A percentile compares a stretch with the other conserved stretches of the same genome.
phyloP scores from a whole-genome alignment of 2,888 invertebrate genomes.

The Piscicola geometra region DNA sequence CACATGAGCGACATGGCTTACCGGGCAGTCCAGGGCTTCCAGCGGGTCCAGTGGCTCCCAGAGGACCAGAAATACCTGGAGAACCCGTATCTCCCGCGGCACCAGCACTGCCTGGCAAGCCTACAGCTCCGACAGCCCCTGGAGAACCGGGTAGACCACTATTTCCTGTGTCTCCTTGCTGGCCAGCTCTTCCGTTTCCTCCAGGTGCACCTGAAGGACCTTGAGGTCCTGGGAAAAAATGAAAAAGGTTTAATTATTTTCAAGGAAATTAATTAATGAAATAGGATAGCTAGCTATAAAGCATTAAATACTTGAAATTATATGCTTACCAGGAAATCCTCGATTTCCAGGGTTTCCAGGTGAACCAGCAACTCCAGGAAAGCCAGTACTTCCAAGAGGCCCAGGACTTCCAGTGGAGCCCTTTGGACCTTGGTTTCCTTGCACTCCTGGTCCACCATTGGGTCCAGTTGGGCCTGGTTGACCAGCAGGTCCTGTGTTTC shows the following conservation, averaged over 20 bases:
- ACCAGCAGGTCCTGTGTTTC: slow-evolving; percentile 35
- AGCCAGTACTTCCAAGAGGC: slow-evolving; percentile 26
- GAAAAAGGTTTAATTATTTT: too few species aligned
- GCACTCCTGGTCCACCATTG: slow-evolving; percentile 35
- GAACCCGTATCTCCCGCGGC: slow-evolving; percentile 33
- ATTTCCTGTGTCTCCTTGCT: slow-evolving; percentile 31
- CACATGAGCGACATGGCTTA: slow-evolving; percentile 18
- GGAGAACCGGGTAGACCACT: not conserved
- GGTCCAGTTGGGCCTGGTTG: slow-evolving; percentile 35
- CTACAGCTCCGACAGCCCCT: slow-evolving; percentile 18
- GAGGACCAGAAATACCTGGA: slow-evolving; percentile 30
- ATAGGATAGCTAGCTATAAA: too few species aligned
- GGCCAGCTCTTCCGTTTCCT: slow-evolving; percentile 1
- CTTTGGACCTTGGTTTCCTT: slow-evolving; percentile 36
- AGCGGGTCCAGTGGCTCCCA: slow-evolving; percentile 26
- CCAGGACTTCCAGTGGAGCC: slow-evolving; percentile 40
- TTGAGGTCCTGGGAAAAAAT: slow-evolving; percentile 32
- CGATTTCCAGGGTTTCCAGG: slow-evolving; percentile 35
- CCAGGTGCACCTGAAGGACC: not conserved
- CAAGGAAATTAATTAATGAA: too few species aligned
- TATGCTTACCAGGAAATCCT: too few species aligned
- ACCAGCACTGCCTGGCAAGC: slow-evolving; percentile 22
- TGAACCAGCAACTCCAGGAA: slow-evolving; percentile 31
- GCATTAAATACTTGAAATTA: too few species aligned
- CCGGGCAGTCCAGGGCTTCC: slow-evolving; percentile 35